Conservation (phyloP, 2,113 vertebrate genomes). For the Pyxicephalus adspersus region DNA sequence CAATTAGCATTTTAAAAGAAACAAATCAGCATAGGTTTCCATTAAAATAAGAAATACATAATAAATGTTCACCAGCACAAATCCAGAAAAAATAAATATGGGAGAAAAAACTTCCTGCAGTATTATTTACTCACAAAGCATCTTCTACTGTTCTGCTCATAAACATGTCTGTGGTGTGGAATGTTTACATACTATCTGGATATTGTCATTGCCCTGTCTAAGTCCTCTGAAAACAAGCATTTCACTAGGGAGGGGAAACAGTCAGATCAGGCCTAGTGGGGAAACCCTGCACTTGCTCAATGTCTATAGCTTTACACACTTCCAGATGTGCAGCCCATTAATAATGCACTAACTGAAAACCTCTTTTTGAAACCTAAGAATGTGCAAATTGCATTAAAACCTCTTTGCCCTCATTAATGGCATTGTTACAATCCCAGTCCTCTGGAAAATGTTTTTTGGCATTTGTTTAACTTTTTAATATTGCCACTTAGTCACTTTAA, state of each 20-base stretch:
- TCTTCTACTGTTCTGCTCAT: conserved; percentile 23
- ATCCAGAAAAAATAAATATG: neutral
- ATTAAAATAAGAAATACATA: too few species aligned
- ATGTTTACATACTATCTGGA: conserved; percentile 75
- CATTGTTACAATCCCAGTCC: conserved; percentile 78
- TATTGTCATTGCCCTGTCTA: conserved; percentile 77
- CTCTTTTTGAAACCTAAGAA: conserved; percentile 86
- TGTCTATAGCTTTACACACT: conserved; percentile 76
- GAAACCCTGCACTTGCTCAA: conserved; percentile 81
- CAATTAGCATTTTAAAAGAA: too few species aligned
- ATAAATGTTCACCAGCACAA: neutral
- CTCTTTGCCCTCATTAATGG: conserved; percentile 84
- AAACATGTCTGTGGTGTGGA: conserved; percentile 59
- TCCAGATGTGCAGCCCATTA: conserved; percentile 84
- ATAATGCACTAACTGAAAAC: conserved; percentile 79
- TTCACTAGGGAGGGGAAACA: conserved; percentile 68
- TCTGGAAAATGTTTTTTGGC: conserved; percentile 84
- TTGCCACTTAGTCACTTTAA: conserved; percentile 81
- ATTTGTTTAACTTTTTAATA: conserved; percentile 81
- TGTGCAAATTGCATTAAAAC: conserved; percentile 85
- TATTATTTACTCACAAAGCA: conserved; percentile 27
- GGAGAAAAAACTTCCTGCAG: conserved; percentile 5
- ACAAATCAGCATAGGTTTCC: too few species aligned
- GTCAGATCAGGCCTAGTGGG: conserved; percentile 72
- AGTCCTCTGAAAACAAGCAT: conserved; percentile 70